Evolutionary conservation across 2,888 invertebrate species (phyloP).

Genomic region (Nebria salina): DNA sequence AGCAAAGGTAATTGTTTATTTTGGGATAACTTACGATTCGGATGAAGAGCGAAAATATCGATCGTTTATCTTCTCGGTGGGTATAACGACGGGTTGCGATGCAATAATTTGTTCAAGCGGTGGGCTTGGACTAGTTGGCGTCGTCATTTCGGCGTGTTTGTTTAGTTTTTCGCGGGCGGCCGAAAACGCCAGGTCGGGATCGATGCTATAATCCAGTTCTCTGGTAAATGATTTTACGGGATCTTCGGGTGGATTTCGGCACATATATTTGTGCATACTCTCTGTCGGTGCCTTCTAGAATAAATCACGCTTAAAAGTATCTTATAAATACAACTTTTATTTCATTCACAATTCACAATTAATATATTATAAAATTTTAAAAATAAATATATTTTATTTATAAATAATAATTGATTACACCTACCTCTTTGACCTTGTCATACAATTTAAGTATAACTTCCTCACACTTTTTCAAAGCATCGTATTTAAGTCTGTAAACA

Average conservation of each 20-base stretch:
- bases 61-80: constrained; percentile 56
- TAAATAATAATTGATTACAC: constrained; percentile 47
- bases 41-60: constrained; percentile 12
- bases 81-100: constrained; percentile 61
- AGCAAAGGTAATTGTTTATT: neutral
- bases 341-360: too few species aligned
- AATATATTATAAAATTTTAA: too few species aligned
- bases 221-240: neutral
- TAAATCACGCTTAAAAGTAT: neutral
- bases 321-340: neutral
- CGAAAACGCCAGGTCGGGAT: constrained; percentile 29
- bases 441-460: constrained; percentile 74
- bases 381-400: too few species aligned
- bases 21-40: constrained; percentile 22
- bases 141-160: constrained; percentile 52
- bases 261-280: constrained; percentile 31
- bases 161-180: constrained; percentile 37
- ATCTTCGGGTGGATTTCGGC: constrained; percentile 27
- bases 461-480: constrained; percentile 75
- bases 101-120: constrained; percentile 56
- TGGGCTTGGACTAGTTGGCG: constrained; percentile 65
- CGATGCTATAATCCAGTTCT: neutral
- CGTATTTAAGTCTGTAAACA: constrained; percentile 72
- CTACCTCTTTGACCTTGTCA: constrained; percentile 73
- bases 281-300: constrained; percentile 33